Conservation (phyloP, 2,888 invertebrate genomes). For the Operophtera brumata region DNA sequence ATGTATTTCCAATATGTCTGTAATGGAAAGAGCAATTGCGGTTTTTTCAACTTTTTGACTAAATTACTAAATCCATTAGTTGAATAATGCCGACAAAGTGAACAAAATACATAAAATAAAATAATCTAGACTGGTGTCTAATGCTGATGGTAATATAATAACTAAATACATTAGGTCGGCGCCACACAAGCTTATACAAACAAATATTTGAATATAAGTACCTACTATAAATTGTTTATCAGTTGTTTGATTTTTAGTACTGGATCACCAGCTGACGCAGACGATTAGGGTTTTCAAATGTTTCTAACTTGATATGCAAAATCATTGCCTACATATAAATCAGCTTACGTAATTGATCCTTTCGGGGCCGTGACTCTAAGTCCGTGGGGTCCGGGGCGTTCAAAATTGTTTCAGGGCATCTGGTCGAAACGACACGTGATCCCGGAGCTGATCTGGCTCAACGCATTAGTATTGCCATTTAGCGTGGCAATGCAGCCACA, state of each 20-base stretch:
- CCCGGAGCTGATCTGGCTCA: too few relatives aligned
- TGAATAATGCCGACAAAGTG: background rate
- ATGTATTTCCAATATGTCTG: too few relatives aligned
- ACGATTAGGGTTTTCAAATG: background rate
- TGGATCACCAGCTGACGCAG: constrained; percentile 12
- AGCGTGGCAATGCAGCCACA: too few relatives aligned
- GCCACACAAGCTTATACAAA: constrained; percentile 28
- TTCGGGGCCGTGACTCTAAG: too few relatives aligned
- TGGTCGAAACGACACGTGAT: too few relatives aligned
- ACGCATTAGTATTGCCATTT: too few relatives aligned
- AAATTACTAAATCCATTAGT: background rate
- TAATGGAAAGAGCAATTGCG: background rate
- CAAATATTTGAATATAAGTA: constrained; percentile 8
- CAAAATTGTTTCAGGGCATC: too few relatives aligned
- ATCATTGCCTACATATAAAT: too few relatives aligned
- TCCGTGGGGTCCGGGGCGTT: too few relatives aligned
- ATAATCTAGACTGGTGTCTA: background rate
- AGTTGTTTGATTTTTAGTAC: constrained; percentile 15
- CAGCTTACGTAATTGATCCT: too few relatives aligned
- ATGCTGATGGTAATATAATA: constrained; percentile 32
- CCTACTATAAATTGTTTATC: constrained; percentile 19
- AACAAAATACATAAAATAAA: constrained; percentile 3
- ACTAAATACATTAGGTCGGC: constrained; percentile 43
- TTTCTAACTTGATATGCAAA: too few relatives aligned
- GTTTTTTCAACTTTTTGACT: background rate